Conservation (phyloP, 2,888 invertebrate species). For the Sclerodermus sp. region DNA sequence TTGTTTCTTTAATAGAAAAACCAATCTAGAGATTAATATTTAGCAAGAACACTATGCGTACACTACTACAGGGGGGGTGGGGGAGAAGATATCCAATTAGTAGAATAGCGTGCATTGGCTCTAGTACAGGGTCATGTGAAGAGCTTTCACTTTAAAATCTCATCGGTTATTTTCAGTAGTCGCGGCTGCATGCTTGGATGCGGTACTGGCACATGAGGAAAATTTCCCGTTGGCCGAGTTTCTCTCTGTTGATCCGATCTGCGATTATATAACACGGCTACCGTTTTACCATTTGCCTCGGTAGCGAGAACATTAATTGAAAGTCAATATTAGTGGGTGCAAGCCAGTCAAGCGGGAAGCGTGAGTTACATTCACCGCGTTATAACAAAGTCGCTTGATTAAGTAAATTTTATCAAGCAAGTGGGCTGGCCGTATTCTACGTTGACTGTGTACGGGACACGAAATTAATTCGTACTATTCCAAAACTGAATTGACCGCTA, state of each 20-base stretch:
- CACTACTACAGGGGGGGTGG: no score
- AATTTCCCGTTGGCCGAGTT: conserved; percentile 14
- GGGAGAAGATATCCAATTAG: no score
- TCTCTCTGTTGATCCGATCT: neutral
- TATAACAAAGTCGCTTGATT: conserved; percentile 20
- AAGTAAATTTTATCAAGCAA: conserved; percentile 14
- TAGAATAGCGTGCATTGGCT: no score
- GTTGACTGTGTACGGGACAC: neutral
- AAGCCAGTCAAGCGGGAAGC: conserved; percentile 2
- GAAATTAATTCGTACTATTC: neutral
- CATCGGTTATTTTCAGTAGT: no score
- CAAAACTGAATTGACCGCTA: conserved; percentile 4
- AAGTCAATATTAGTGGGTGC: conserved; percentile 23
- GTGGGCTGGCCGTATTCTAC: neutral
- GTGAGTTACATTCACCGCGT: conserved; percentile 9
- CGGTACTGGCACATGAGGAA: neutral
- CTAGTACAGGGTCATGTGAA: no score
- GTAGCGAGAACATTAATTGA: conserved; percentile 21
- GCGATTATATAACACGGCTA: conserved; percentile 4
- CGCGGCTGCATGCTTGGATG: no score
- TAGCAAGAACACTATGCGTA: no score
- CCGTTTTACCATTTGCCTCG: conserved; percentile 16
- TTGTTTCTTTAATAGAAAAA: no score
- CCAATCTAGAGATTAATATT: no score
- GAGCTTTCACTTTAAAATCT: no score